Evolutionary conservation across 2,888 invertebrate genomes (phyloP).

Genomic region (Hypena proboscidalis): DNA sequence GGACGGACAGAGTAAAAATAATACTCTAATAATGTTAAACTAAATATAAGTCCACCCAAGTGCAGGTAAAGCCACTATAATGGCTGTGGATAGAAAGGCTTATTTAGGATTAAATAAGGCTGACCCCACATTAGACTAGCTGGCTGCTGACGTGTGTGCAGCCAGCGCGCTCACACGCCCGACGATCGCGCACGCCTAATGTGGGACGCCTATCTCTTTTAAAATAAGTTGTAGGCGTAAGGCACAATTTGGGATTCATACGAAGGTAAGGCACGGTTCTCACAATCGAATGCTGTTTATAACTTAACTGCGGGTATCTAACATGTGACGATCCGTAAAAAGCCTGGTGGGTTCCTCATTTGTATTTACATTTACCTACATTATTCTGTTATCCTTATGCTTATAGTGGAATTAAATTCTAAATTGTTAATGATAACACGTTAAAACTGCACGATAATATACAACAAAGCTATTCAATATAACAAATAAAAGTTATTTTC

Average conservation of each 20-base stretch:
- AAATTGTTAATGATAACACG: conserved; percentile 44
- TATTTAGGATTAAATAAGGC: conserved; percentile 7
- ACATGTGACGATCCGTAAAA: conserved; percentile 50
- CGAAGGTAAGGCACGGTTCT: conserved; percentile 49
- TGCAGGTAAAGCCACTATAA: background rate
- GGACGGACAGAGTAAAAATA: conserved; percentile 63
- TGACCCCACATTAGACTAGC: too few relatives aligned
- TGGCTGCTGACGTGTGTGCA: too few relatives aligned
- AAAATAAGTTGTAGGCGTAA: conserved; percentile 29
- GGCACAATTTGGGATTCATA: conserved; percentile 47
- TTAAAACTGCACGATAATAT: conserved; percentile 57
- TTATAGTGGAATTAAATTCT: conserved; percentile 33
- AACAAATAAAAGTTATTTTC: conserved; percentile 50
- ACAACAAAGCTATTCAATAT: conserved; percentile 55
- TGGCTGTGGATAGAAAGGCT: background rate
- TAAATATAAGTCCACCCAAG: conserved; percentile 4
- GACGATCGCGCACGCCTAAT: too few relatives aligned
- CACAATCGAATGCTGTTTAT: conserved; percentile 30
- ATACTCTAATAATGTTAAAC: conserved; percentile 21
- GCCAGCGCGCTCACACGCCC: too few relatives aligned
- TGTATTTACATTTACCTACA: conserved; percentile 59
- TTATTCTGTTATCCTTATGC: conserved; percentile 14
- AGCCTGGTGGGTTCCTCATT: conserved; percentile 66
- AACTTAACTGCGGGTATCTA: conserved; percentile 22
- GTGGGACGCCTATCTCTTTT: background rate